Evolutionary conservation across 1,140 invertebrate species (phyloP).

Genomic region (Meteorus sp.): DNA sequence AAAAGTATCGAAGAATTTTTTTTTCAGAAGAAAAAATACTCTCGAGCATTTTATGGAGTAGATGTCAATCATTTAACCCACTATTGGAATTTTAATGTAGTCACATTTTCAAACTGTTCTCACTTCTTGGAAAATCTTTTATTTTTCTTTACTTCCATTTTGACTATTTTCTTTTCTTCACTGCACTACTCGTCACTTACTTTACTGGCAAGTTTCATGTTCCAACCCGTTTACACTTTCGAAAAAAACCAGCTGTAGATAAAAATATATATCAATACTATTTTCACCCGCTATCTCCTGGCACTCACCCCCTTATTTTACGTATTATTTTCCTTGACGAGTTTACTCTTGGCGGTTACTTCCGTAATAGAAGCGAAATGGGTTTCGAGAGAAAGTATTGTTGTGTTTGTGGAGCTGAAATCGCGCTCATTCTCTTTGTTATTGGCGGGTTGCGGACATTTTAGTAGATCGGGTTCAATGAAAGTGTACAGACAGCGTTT

Average conservation of each 20-base stretch:
- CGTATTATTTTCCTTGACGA: neutral
- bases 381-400: too few relatives aligned
- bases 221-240: neutral
- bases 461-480: too few relatives aligned
- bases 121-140: neutral
- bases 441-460: neutral
- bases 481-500: too few relatives aligned
- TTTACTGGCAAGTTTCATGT: neutral
- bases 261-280: neutral
- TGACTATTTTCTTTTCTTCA: neutral
- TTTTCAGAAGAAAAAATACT: too few relatives aligned
- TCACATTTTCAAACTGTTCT: neutral
- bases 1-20: too few relatives aligned
- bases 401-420: too few relatives aligned
- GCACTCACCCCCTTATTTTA: too few relatives aligned
- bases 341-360: conserved; percentile 5
- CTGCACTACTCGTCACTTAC: neutral
- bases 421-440: too few relatives aligned
- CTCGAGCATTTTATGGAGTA: too few relatives aligned
- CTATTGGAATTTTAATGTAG: conserved; percentile 2
- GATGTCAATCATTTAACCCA: too few relatives aligned
- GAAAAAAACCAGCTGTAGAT: neutral
- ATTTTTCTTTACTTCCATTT: neutral
- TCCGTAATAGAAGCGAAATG: conserved; percentile 4
- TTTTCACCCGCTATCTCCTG: too few relatives aligned